Base-by-base conservation (phyloP, 2,113 vertebrate genomes). In the Melanerpes formicivorus region DNA sequence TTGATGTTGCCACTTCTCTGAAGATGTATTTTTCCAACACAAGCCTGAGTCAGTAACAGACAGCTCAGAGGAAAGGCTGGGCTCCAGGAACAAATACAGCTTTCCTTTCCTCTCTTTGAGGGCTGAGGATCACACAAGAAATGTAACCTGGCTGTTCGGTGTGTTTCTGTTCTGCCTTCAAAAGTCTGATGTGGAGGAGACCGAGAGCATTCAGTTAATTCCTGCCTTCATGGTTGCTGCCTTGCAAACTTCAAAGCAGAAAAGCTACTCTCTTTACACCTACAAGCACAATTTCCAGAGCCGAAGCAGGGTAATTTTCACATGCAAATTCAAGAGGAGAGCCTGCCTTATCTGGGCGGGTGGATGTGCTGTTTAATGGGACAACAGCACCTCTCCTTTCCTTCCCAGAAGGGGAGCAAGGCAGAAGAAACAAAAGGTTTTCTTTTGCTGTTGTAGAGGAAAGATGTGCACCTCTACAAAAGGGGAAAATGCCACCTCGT, bases 301-400 rank as follows among this genome's bases (percentile, higher is more conserved):
- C 88, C 52, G 70, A 93, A 81, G 82, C 94, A 95, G 96, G 84
- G 96, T 92, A 96, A 97, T 97, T 97, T 97, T 96, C 97, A 96
- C 97, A 94, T 97, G 97, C 95, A 97, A 95, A 97, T 97, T 84
- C 85, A 69, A 82, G 77, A 54, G 58, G 78, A 2, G 0, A 92
- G 84, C 44, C 32, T 88, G 95, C 93, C 93, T 96, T 93, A 96
- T 85, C 86, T 84, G 94, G 77, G 65, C 32, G 4, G 34, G 59
- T 71, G 65, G 88, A 83, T 32, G 9, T 5, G 34, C 74, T 92
- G 40, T 77, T 94, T 92, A 91, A 91, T 94, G 89, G 94, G 77
- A 92, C 81, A 86, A 29, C 16, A 50, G 58, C 79, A 75, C 56
- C 73, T 69, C 86, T 84, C 42, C 82, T 78, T 86, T 76, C 46